phyloP scores from a whole-genome alignment of 2,888 invertebrate species.

The Cheilosia vulpina region DNA sequence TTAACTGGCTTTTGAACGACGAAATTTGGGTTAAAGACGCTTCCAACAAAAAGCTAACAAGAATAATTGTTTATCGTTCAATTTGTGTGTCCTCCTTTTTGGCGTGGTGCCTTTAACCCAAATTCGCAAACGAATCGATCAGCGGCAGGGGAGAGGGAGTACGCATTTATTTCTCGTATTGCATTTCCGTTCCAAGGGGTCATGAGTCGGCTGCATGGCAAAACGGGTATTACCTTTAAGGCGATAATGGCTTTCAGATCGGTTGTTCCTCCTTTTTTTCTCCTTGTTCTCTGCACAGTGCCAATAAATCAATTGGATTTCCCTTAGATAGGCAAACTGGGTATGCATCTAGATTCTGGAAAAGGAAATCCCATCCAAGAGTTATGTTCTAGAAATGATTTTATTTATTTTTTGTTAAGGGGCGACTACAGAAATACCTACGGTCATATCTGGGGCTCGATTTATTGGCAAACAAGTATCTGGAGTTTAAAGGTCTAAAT shows the following conservation, averaged over 20 bases:
- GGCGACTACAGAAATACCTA: neutral
- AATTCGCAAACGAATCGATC: neutral
- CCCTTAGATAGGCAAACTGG: slow-evolving; percentile 28
- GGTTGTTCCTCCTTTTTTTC: slow-evolving; percentile 4
- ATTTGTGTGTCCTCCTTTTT: slow-evolving; percentile 7
- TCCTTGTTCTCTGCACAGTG: neutral
- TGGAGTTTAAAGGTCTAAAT: slow-evolving; percentile 27
- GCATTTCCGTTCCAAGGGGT: slow-evolving; percentile 31
- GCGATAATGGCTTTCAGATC: slow-evolving; percentile 56
- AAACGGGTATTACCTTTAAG: slow-evolving; percentile 53
- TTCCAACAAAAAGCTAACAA: neutral
- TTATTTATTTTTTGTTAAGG: too few relatives aligned
- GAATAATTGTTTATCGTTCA: slow-evolving; percentile 23
- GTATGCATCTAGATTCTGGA: slow-evolving; percentile 31
- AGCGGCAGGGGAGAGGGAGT: neutral
- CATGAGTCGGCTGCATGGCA: slow-evolving; percentile 17
- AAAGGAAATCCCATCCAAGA: slow-evolving; percentile 21
- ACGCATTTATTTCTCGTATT: neutral
- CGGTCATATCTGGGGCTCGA: neutral
- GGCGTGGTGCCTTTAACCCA: slow-evolving; percentile 22
- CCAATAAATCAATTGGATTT: slow-evolving; percentile 64
- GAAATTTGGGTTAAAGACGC: slow-evolving; percentile 44
- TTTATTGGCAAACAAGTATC: slow-evolving; percentile 22
- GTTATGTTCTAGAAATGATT: neutral
- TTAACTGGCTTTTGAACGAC: slow-evolving; percentile 4